phyloP scores from a whole-genome alignment of 2,113 vertebrate genomes.

The Thermophis baileyi region DNA sequence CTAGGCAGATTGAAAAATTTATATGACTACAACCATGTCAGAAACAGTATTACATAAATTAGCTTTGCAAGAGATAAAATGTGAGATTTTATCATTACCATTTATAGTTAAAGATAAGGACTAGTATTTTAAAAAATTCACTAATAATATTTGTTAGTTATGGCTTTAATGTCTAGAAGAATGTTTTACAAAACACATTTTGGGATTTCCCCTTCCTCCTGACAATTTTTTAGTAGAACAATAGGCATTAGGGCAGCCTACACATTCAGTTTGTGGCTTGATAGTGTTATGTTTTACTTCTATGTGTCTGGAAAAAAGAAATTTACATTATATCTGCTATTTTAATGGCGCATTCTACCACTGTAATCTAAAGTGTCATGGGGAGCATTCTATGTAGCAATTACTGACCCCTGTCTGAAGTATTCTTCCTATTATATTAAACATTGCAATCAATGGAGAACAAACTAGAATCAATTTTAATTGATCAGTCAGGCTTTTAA shows the following conservation, averaged over 20 bases:
- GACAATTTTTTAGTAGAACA: background rate
- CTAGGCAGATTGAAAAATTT: background rate
- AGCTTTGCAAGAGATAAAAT: background rate
- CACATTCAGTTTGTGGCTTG: constrained; percentile 1
- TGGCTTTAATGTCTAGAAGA: background rate
- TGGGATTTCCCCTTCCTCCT: background rate
- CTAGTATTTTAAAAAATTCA: background rate
- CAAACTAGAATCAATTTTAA: constrained; percentile 71
- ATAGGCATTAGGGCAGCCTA: background rate
- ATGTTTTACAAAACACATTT: background rate
- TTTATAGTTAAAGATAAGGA: background rate
- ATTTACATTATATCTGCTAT: constrained; percentile 40
- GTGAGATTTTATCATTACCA: background rate
- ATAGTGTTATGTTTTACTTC: constrained; percentile 21
- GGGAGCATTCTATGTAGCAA: constrained; percentile 24
- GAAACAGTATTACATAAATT: background rate
- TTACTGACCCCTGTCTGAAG: constrained; percentile 47
- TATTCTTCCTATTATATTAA: constrained; percentile 51
- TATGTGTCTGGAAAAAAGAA: background rate
- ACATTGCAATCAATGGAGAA: constrained; percentile 62
- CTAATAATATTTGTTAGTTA: background rate
- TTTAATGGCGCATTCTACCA: constrained; percentile 35
- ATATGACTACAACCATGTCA: background rate
- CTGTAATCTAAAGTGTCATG: constrained; percentile 4
- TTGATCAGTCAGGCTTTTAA: constrained; percentile 66